These are phyloP conservation scores for Balanococcus diminutus DNA, from an alignment of 2,888 invertebrate genomes.

Conservation along the genomic window DNA sequence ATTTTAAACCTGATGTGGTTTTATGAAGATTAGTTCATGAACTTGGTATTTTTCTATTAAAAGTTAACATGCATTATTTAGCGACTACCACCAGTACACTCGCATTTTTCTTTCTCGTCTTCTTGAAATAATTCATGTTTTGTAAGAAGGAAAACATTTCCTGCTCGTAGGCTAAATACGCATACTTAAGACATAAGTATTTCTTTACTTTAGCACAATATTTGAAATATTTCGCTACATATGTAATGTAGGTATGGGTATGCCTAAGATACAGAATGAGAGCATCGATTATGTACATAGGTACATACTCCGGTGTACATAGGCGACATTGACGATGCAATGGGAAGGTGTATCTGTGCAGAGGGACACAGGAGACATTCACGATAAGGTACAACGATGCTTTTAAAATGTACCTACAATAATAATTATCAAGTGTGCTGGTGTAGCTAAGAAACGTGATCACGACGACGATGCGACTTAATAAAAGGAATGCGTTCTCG, in stretches of 20 bases:
- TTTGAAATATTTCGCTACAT: neutral
- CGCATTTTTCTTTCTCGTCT: no score
- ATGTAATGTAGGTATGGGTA: neutral
- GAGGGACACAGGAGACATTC: neutral
- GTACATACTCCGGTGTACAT: neutral
- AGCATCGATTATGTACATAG: neutral
- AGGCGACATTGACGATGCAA: neutral
- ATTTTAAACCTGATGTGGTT: no score
- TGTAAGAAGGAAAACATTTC: no score
- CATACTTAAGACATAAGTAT: no score
- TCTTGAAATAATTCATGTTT: no score
- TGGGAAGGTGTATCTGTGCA: no score
- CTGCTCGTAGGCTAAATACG: no score
- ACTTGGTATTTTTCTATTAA: no score
- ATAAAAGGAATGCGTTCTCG: conserved; percentile 2
- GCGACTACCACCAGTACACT: no score
- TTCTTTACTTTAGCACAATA: neutral
- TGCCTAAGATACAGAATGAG: neutral
- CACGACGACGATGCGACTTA: neutral
- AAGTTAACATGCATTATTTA: no score
- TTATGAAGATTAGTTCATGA: no score
- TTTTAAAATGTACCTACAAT: neutral
- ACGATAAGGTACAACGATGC: neutral
- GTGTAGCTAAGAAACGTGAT: conserved; percentile 8
- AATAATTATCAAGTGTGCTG: conserved; percentile 4